Evolutionary conservation across 1,140 invertebrate genomes (phyloP).

Genomic region (Bactericera cockerelli): DNA sequence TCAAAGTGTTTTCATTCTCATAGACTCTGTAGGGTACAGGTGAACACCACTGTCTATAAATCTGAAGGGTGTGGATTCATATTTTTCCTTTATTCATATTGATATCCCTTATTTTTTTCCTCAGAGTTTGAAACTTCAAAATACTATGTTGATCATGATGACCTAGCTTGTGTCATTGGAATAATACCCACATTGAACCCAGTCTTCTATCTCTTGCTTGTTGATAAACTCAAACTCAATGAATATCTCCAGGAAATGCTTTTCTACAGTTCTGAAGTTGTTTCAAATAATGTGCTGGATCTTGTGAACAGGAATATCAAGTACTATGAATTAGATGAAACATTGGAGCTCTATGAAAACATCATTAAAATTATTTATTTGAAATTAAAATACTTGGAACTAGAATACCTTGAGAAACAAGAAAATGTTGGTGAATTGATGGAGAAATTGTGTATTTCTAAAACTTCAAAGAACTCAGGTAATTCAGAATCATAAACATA

Average conservation of each 20-base stretch:
- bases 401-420: neutral
- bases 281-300: neutral
- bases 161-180: neutral
- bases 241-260: neutral
- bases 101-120: neutral
- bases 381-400: constrained; percentile 3
- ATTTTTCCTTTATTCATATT: too few relatives aligned
- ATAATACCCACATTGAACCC: neutral
- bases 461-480: too few relatives aligned
- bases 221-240: neutral
- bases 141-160: neutral
- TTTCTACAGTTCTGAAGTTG: neutral
- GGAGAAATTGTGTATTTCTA: too few relatives aligned
- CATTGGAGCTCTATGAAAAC: neutral
- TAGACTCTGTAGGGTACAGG: too few relatives aligned
- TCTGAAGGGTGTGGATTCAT: too few relatives aligned
- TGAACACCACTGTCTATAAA: too few relatives aligned
- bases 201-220: neutral
- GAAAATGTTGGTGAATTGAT: neutral
- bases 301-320: neutral
- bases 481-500: too few relatives aligned
- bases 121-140: neutral
- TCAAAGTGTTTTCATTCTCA: too few relatives aligned
- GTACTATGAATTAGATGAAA: neutral
- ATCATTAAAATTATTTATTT: neutral